Conservation (phyloP, 2,797 vertebrate species). For the Denticeps clupeoides region DNA sequence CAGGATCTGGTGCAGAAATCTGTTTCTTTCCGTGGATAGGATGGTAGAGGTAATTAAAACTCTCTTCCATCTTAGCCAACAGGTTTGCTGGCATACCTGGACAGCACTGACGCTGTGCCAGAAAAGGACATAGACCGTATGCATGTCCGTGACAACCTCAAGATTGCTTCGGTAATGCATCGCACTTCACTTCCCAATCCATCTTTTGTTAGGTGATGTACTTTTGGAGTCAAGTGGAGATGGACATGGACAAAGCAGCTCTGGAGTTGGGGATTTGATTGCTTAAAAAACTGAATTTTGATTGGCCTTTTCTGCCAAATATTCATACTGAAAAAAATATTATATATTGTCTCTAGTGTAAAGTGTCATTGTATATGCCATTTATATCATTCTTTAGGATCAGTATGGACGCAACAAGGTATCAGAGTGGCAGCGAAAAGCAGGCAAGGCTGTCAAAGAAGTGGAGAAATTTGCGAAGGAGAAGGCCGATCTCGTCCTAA, state of each 20-base stretch:
- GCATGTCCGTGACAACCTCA: conserved; percentile 94
- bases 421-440: conserved; percentile 92
- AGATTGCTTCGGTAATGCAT: conserved; percentile 80
- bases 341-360: no score
- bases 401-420: conserved; percentile 92
- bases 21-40: neutral
- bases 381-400: conserved; percentile 57
- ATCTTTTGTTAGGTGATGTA: neutral
- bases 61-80: conserved; percentile 60
- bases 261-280: neutral
- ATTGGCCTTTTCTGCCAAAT: no score
- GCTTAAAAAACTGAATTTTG: no score
- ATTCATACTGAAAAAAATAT: no score
- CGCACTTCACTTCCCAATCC: neutral
- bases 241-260: neutral
- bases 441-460: conserved; percentile 97
- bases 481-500: conserved; percentile 87
- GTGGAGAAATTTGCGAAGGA: conserved; percentile 99
- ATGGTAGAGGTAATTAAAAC: conserved; percentile 8
- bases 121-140: conserved; percentile 92
- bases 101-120: conserved; percentile 83
- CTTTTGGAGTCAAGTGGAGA: no score
- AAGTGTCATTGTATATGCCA: neutral
- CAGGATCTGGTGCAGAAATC: neutral
- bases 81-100: conserved; percentile 85